phyloP scores from a whole-genome alignment of 2,888 invertebrate genomes.

The Drosophila flavopinicola region DNA sequence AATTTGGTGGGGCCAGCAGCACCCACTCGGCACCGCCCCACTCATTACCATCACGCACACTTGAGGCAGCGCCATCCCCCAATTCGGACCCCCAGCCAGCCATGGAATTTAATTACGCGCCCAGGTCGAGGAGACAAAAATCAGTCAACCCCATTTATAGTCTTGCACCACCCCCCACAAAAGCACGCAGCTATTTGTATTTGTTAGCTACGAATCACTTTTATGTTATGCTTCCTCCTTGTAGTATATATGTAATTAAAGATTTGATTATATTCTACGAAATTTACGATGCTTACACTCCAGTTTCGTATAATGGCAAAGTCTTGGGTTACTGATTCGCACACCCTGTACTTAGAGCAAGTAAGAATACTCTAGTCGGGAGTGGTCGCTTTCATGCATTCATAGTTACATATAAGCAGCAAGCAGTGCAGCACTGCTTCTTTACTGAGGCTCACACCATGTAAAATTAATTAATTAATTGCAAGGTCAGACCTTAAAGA shows the following conservation, averaged over 20 bases:
- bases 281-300: constrained; percentile 26
- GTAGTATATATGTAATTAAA: constrained; percentile 32
- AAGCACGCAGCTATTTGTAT: constrained; percentile 30
- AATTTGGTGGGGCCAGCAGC: constrained; percentile 27
- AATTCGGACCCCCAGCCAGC: background rate
- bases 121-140: constrained; percentile 50
- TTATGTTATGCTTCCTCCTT: constrained; percentile 18
- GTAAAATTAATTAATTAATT: no score
- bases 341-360: background rate
- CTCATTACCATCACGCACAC: constrained; percentile 60
- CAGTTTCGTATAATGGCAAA: constrained; percentile 2
- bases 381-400: no score
- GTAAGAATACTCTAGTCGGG: no score
- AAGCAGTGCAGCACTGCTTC: no score
- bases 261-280: constrained; percentile 37
- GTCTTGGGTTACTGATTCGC: no score
- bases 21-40: constrained; percentile 29
- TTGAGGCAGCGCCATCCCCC: constrained; percentile 9
- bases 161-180: background rate
- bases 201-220: constrained; percentile 39
- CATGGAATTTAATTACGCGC: constrained; percentile 58
- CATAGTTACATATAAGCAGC: no score
- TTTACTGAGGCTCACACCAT: no score
- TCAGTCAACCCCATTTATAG: constrained; percentile 37
- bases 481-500: no score